These are phyloP conservation scores for Balanococcus diminutus DNA, from an alignment of 2,888 invertebrate genomes.

Conservation along the genomic window DNA sequence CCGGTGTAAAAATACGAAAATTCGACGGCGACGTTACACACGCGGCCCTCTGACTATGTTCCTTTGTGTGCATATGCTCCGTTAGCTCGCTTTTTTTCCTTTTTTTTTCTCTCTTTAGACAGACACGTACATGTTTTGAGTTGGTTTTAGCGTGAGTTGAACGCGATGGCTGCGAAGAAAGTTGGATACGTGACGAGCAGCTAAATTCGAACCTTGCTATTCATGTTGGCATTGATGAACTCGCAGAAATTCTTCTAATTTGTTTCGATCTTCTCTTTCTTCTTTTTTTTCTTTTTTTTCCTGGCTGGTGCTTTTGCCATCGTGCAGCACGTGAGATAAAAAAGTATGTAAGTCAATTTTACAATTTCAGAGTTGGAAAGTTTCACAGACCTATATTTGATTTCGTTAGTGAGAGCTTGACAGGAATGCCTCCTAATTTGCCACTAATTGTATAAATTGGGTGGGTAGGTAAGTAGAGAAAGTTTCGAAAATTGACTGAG, in stretches of 20 bases:
- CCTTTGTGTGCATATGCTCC: slow-evolving; percentile 15
- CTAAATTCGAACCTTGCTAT: slow-evolving; percentile 25
- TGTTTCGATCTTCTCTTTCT: neutral
- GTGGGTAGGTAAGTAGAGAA: no score
- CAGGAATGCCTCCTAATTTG: no score
- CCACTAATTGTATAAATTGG: no score
- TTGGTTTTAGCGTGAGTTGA: slow-evolving; percentile 16
- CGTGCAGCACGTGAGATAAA: neutral
- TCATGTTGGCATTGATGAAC: slow-evolving; percentile 32
- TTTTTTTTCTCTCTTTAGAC: slow-evolving; percentile 4
- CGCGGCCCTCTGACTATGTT: neutral
- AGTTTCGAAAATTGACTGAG: no score
- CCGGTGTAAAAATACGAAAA: neutral
- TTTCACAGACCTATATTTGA: no score
- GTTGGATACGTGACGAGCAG: slow-evolving; percentile 32
- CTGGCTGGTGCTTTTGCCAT: neutral
- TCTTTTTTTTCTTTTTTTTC: neutral
- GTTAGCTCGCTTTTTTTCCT: neutral
- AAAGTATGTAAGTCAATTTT: slow-evolving; percentile 7
- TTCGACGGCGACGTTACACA: slow-evolving; percentile 1
- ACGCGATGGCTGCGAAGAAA: slow-evolving; percentile 23
- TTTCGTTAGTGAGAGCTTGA: no score
- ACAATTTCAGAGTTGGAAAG: neutral
- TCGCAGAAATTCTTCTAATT: slow-evolving; percentile 25
- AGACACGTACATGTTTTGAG: slow-evolving; percentile 28